phyloP scores from a whole-genome alignment of 2,113 vertebrate genomes.

The Ciconia stormi region DNA sequence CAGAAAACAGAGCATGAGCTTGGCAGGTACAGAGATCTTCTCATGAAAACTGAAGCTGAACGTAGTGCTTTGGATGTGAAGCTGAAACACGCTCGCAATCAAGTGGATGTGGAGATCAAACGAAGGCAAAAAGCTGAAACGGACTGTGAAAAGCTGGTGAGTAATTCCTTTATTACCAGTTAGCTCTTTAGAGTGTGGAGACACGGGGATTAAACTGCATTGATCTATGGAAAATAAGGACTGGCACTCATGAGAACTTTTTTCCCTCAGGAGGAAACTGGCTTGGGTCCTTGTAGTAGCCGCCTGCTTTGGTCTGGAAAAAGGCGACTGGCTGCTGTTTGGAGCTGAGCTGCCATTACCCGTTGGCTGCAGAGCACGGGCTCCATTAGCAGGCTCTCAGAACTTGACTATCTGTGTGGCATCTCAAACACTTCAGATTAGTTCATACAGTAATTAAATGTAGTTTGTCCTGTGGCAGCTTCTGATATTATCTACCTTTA shows the following conservation, averaged over 20 bases:
- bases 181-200: not conserved
- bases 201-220: not conserved
- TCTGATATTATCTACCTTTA: not conserved
- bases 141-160: constrained; percentile 91
- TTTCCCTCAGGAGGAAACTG: not conserved
- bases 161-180: constrained; percentile 10
- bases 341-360: constrained; percentile 39
- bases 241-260: not conserved
- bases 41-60: constrained; percentile 89
- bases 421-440: not conserved
- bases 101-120: constrained; percentile 96
- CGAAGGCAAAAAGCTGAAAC: constrained; percentile 91
- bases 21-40: constrained; percentile 82
- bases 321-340: not conserved
- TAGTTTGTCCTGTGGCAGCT: not conserved
- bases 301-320: not conserved
- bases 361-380: not conserved
- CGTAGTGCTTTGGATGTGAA: constrained; percentile 91
- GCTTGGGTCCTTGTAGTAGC: not conserved
- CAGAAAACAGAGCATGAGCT: constrained; percentile 83
- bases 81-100: constrained; percentile 96
- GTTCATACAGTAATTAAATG: not conserved
- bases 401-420: not conserved
- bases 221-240: constrained; percentile 25
- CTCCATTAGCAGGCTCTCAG: not conserved